Evolutionary conservation across 2,113 vertebrate species (phyloP), one percentile per base, ranked within the genome.

Genomic region (Percopsis transmontana): DNA sequence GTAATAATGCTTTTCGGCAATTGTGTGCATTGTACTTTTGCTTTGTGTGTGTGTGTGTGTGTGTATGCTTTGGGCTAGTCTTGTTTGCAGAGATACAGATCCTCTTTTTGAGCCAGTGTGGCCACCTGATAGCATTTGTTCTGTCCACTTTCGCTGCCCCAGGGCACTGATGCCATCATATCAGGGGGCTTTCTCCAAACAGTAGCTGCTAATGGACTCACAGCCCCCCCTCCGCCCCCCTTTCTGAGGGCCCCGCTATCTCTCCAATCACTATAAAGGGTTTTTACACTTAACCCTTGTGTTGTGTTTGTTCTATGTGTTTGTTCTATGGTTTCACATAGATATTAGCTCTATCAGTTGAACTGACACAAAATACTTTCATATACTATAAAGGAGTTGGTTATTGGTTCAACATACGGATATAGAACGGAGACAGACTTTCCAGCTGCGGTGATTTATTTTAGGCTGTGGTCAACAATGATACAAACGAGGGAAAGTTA

Each of bases 91-190:
- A 87, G 84, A 87, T 88, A 83, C 55, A 5, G 44, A 85, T 85
- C 80, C 70, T 67, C 38, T 81, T 82, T 80, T 79, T 52, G 51
- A 24, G 69, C n/a, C 57, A 1, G 48, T 66, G 61, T 21, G 59
- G 39, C 42, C 16, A 70, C 77, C 79, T 85, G 74, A 85, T 84
- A 87, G 78, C 77, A 79, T 82, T 87, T 85, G 81, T 68, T 79
- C 68, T 33, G 23, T 76, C 58, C 60, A 57, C 47, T 45, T 68
- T 77, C 67, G n/a, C 68, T 77, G 24, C 74, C 91, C 85, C 41
- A 21, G 39, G 85, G 91, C 80, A 47, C 69, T 85, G 88, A 90
- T 91, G 76, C 68, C 83, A 91, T 91, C 83, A 79, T 45, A 80
- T 77, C 80, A 79, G 44, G 38, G 70, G 83, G 58, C 77, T 85